These are phyloP conservation scores for Peromyscus aztecus DNA, from an alignment of 2,797 vertebrate species.

Conservation along the genomic window DNA sequence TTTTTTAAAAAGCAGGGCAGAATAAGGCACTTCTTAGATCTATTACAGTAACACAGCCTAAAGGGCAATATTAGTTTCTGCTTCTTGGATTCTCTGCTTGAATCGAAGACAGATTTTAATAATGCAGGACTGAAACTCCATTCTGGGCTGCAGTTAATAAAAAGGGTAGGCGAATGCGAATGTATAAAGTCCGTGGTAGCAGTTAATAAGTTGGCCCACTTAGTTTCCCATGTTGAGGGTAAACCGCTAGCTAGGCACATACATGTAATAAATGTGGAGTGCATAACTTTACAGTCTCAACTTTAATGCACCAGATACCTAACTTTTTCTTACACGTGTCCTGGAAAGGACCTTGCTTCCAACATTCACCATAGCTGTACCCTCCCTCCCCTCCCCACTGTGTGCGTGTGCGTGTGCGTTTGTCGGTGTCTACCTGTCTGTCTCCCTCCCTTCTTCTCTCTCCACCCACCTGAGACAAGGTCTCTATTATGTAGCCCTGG, in stretches of 20 bases:
- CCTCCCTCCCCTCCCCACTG: accelerated
- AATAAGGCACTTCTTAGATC: conserved; percentile 16
- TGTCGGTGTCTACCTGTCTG: background rate
- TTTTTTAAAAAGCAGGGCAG: background rate
- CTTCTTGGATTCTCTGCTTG: conserved; percentile 44
- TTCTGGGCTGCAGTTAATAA: conserved; percentile 40
- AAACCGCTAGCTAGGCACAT: background rate
- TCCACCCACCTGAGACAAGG: background rate
- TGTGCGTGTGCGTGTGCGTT: background rate
- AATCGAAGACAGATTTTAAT: conserved; percentile 59
- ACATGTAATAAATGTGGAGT: conserved; percentile 45
- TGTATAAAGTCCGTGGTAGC: background rate
- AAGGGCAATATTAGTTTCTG: background rate
- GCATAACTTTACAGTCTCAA: conserved; percentile 23
- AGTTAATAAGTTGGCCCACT: conserved; percentile 66
- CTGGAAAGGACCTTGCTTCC: conserved; percentile 16
- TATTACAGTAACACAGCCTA: background rate
- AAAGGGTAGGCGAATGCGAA: conserved; percentile 1
- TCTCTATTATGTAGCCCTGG: background rate
- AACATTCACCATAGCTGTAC: background rate
- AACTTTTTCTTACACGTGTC: conserved; percentile 60
- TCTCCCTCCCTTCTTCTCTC: background rate
- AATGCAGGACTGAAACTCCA: conserved; percentile 32
- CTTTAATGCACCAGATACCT: conserved; percentile 29
- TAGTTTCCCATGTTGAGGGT: conserved; percentile 58